Conservation (phyloP, 2,113 vertebrate species). For the Suricata suricatta region DNA sequence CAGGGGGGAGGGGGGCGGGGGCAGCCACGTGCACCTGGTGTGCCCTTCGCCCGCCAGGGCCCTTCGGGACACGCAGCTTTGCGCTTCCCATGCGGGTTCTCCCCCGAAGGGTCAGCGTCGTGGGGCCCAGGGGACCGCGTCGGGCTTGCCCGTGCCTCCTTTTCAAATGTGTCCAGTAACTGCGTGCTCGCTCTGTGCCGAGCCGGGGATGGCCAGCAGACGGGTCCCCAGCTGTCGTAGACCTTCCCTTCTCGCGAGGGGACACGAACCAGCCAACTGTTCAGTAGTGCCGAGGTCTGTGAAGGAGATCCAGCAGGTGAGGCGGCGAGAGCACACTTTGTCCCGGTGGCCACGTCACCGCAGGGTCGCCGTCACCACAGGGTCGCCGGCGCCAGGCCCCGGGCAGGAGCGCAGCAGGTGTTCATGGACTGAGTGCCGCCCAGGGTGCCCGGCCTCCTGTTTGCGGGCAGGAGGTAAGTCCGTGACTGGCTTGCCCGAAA, state of each 20-base stretch:
- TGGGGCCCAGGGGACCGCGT: neutral
- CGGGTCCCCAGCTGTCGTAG: neutral
- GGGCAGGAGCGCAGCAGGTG: neutral
- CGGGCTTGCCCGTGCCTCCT: neutral
- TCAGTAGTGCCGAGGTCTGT: neutral
- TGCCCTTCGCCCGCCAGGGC: neutral
- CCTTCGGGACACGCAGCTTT: too few relatives aligned
- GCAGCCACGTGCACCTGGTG: neutral
- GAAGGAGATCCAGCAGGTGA: neutral
- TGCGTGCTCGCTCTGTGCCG: neutral
- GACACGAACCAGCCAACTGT: too few relatives aligned
- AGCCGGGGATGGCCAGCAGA: neutral
- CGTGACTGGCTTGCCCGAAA: neutral
- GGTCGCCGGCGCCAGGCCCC: neutral
- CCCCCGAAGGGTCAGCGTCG: neutral
- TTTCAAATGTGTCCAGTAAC: neutral
- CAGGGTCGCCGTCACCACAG: rapidly evolving
- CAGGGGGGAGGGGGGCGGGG: neutral
- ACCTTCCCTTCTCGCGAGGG: neutral
- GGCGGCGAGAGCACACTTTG: rapidly evolving
- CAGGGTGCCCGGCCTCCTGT: neutral
- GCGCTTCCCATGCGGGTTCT: rapidly evolving
- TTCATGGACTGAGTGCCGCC: neutral
- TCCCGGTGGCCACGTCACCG: rapidly evolving
- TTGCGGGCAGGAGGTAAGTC: neutral